Conservation (phyloP, 2,888 invertebrate genomes). For the Auanema freiburgensis region DNA sequence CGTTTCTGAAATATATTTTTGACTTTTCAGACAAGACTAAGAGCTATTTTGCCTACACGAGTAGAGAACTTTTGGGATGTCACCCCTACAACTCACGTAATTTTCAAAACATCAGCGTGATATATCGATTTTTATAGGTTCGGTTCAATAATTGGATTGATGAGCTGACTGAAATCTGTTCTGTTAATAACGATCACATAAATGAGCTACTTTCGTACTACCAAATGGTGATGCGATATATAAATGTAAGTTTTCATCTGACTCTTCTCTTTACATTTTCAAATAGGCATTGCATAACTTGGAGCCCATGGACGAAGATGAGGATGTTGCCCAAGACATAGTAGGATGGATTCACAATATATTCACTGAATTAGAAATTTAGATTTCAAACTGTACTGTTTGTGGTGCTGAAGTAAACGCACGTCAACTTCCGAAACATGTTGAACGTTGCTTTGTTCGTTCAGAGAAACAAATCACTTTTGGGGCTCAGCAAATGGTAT, state of each 20-base stretch:
- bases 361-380: slow-evolving; percentile 3
- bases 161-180: not conserved
- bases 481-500: slow-evolving; percentile 23
- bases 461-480: slow-evolving; percentile 52
- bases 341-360: not conserved
- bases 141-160: not conserved
- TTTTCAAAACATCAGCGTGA: not conserved
- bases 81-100: slow-evolving; percentile 10
- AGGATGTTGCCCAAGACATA: slow-evolving; percentile 7
- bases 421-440: slow-evolving; percentile 36
- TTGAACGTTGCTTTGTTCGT: slow-evolving; percentile 51
- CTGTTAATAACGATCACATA: not conserved
- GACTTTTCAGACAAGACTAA: slow-evolving; percentile 6
- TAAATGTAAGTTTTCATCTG: slow-evolving; percentile 5
- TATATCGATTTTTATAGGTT: not conserved
- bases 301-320: slow-evolving; percentile 6
- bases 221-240: slow-evolving; percentile 11
- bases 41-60: slow-evolving; percentile 4
- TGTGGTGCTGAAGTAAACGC: slow-evolving; percentile 27
- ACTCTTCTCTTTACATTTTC: not conserved
- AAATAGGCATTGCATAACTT: slow-evolving; percentile 5
- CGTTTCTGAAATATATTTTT: not conserved
- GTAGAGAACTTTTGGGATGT: slow-evolving; percentile 17
- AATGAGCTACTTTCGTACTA: slow-evolving; percentile 5
- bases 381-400: slow-evolving; percentile 26